Conservation (phyloP, 2,888 invertebrate genomes). For the Eristalis arbustorum region DNA sequence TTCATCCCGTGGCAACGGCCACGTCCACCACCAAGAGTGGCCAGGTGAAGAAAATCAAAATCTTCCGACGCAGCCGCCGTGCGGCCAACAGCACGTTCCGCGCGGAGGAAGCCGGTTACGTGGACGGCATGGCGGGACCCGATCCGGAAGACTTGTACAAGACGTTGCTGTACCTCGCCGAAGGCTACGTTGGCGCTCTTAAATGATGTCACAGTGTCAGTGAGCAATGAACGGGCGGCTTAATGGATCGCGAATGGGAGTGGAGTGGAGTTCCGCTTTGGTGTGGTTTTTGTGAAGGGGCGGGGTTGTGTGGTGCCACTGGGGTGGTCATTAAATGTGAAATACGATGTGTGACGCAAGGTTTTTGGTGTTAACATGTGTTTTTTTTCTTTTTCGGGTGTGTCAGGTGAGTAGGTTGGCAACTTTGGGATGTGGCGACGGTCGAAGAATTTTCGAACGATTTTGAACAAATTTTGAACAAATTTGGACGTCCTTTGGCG, state of each 20-base stretch:
- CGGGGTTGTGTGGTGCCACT: background rate
- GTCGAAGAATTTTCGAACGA: no score
- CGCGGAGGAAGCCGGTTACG: slow-evolving; percentile 32
- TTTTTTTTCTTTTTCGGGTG: background rate
- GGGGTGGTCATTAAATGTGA: background rate
- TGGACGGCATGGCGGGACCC: slow-evolving; percentile 74
- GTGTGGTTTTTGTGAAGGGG: background rate
- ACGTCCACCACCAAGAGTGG: slow-evolving; percentile 73
- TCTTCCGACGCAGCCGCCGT: slow-evolving; percentile 76
- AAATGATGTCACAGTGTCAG: slow-evolving; percentile 20
- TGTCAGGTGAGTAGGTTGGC: background rate
- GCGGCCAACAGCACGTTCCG: slow-evolving; percentile 14
- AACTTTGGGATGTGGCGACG: no score
- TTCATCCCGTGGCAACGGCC: slow-evolving; percentile 77
- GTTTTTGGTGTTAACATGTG: background rate
- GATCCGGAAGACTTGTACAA: slow-evolving; percentile 79
- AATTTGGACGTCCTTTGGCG: no score
- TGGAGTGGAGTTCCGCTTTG: background rate
- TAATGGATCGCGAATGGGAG: slow-evolving; percentile 1
- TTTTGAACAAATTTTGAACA: no score
- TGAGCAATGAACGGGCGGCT: background rate
- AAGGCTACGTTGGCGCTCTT: slow-evolving; percentile 77
- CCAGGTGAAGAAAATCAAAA: slow-evolving; percentile 77
- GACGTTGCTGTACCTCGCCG: slow-evolving; percentile 79
- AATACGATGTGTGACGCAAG: background rate